A percentile compares a stretch with the other conserved stretches of the same genome.
These are phyloP conservation scores for Eubucco bourcierii DNA, from an alignment of 2,113 vertebrate species.

Conservation along the genomic window DNA sequence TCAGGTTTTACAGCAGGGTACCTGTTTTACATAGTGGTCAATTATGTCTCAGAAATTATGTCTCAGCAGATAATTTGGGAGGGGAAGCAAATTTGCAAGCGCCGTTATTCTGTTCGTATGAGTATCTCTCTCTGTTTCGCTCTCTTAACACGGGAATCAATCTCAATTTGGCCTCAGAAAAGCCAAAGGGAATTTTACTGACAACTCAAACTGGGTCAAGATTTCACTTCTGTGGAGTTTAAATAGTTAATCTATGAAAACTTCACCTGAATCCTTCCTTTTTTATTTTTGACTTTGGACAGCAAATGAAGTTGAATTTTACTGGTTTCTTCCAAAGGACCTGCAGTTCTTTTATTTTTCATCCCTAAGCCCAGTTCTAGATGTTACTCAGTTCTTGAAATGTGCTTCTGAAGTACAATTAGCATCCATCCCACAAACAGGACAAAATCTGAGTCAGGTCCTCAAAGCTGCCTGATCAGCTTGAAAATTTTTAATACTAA, in stretches of 20 bases:
- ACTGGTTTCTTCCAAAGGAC: neutral
- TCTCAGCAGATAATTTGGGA: neutral
- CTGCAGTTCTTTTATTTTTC: neutral
- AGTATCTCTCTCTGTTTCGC: neutral
- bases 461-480: slow-evolving; percentile 37
- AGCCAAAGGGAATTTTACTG: neutral
- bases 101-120: neutral
- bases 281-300: neutral
- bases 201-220: neutral
- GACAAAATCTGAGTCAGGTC: slow-evolving; percentile 49
- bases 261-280: neutral
- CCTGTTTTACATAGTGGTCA: neutral
- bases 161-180: neutral
- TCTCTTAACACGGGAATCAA: neutral
- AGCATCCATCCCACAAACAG: neutral
- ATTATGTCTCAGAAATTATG: neutral
- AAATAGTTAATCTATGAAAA: neutral
- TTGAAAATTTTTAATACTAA: slow-evolving; percentile 20
- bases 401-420: neutral
- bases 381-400: slow-evolving; percentile 39
- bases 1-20: neutral
- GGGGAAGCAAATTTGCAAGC: neutral
- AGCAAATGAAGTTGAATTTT: neutral
- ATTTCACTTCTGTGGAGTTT: neutral
- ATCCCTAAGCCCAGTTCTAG: neutral